Conservation (phyloP, 2,888 invertebrate genomes). For the Polietes domitor region DNA sequence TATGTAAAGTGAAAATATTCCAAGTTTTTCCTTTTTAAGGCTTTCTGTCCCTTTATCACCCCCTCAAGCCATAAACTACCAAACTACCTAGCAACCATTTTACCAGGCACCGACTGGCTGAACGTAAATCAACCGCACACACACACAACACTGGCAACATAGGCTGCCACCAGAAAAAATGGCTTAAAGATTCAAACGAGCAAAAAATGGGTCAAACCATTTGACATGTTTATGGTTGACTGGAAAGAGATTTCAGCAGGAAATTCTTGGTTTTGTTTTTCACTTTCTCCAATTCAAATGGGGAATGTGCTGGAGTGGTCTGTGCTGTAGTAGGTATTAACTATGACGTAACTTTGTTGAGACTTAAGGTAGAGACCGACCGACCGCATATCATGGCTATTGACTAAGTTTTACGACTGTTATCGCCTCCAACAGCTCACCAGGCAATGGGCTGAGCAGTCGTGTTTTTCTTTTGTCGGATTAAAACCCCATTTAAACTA, state of each 20-base stretch:
- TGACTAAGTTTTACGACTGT: no score
- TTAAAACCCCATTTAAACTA: no score
- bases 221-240: slow-evolving; percentile 11
- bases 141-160: slow-evolving; percentile 12
- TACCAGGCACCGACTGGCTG: not conserved
- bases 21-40: no score
- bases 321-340: no score
- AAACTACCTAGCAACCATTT: not conserved
- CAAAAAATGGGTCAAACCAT: slow-evolving; percentile 18
- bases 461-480: no score
- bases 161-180: not conserved
- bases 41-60: not conserved
- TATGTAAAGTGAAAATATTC: no score
- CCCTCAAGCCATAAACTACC: not conserved
- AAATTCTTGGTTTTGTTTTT: not conserved
- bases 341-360: no score
- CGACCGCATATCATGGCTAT: no score
- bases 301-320: no score
- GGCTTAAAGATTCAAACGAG: not conserved
- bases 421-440: no score
- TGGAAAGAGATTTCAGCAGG: slow-evolving; percentile 3
- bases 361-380: no score
- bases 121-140: slow-evolving; percentile 21
- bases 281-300: not conserved
- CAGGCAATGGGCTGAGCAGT: no score